Evolutionary conservation across 1,140 invertebrate species (phyloP).

Genomic region (Conus ventricosus): DNA sequence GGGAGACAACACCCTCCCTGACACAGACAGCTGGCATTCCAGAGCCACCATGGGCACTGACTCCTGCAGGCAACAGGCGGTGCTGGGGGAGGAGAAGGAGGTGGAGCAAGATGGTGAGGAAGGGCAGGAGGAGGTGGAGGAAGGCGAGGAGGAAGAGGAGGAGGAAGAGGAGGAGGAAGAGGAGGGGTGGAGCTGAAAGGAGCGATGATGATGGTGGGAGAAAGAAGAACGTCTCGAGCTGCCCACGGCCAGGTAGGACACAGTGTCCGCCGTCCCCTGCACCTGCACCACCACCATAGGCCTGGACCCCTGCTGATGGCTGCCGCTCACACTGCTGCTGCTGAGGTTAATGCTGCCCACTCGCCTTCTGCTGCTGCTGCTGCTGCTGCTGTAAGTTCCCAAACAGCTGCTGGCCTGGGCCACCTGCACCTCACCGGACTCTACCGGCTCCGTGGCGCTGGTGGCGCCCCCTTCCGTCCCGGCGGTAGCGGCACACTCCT

Average conservation of each 20-base stretch:
- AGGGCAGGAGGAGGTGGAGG: not conserved
- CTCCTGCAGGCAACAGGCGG: not conserved
- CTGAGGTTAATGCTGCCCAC: not conserved
- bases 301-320: not conserved
- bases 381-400: too few species aligned
- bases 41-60: conserved; percentile 24
- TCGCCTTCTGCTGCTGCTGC: not conserved
- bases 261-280: not conserved
- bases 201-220: not conserved
- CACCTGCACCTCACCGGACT: too few species aligned
- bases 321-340: not conserved
- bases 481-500: not conserved
- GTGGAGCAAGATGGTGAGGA: not conserved
- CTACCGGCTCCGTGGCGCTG: not conserved
- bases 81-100: not conserved
- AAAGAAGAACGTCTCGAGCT: not conserved
- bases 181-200: not conserved
- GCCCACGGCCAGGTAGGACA: not conserved
- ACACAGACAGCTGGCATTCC: not conserved
- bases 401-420: too few species aligned
- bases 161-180: not conserved
- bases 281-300: not conserved
- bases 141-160: not conserved
- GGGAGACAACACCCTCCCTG: not conserved
- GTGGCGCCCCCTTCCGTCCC: not conserved